Conservation (phyloP, 2,113 vertebrate genomes). For the Mohoua ochrocephala region DNA sequence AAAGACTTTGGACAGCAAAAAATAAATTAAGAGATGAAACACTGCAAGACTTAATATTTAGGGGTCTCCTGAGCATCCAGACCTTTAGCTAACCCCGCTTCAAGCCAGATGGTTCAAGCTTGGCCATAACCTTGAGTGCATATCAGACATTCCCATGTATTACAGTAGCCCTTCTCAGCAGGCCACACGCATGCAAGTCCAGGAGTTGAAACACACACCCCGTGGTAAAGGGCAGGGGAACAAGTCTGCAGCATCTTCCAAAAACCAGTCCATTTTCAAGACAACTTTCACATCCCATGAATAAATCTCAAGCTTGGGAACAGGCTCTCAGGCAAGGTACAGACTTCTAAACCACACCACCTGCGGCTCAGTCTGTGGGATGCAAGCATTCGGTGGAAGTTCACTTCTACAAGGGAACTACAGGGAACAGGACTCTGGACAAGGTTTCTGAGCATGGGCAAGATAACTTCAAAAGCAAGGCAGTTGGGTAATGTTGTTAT, state of each 20-base stretch:
- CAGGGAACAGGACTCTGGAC: neutral
- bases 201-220: neutral
- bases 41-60: neutral
- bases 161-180: neutral
- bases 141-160: neutral
- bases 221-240: neutral
- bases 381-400: neutral
- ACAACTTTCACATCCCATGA: neutral
- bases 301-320: neutral
- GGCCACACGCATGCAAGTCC: neutral
- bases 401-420: neutral
- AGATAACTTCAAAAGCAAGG: constrained; percentile 25
- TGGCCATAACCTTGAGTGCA: neutral
- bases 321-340: neutral
- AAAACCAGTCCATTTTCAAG: neutral
- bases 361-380: neutral
- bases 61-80: neutral
- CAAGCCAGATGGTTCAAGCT: neutral
- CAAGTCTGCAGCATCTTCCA: neutral
- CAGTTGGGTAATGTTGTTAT: constrained; percentile 44
- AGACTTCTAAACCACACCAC: neutral
- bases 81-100: neutral
- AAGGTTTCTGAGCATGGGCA: constrained; percentile 1
- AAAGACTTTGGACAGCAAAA: neutral
- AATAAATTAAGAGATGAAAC: neutral